Evolutionary conservation across 2,888 invertebrate species (phyloP).

Genomic region (Hedychridium roseum): DNA sequence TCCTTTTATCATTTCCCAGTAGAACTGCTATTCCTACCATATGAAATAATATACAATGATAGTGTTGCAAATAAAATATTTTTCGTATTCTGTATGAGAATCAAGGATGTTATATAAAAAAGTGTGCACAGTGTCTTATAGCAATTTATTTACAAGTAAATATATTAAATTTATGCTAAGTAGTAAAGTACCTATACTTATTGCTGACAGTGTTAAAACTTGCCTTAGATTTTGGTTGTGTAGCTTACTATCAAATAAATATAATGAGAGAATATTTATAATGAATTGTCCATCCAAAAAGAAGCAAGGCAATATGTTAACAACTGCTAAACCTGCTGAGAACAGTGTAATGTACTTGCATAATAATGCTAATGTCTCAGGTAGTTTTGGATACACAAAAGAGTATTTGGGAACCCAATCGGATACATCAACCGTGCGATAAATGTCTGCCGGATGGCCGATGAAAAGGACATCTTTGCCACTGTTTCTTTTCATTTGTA

Average conservation of each 20-base stretch:
- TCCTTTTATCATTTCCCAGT: constrained; percentile 19
- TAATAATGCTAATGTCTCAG: constrained; percentile 76
- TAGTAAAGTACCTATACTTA: constrained; percentile 77
- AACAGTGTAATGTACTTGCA: constrained; percentile 84
- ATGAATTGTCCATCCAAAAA: constrained; percentile 95
- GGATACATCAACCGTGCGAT: constrained; percentile 76
- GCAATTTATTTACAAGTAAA: constrained; percentile 64
- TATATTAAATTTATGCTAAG: constrained; percentile 73
- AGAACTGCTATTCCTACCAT: no score
- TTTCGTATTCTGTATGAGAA: no score
- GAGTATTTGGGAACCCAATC: constrained; percentile 78
- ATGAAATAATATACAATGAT: no score
- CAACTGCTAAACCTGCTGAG: constrained; percentile 87
- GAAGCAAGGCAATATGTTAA: constrained; percentile 93
- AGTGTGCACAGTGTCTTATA: no score
- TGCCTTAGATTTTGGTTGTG: constrained; percentile 69
- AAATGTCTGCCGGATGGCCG: constrained; percentile 80
- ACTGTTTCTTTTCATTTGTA: constrained; percentile 61
- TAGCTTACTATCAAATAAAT: constrained; percentile 65
- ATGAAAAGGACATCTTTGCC: constrained; percentile 79
- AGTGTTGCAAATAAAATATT: no score
- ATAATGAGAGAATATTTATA: constrained; percentile 73
- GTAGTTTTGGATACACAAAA: constrained; percentile 71
- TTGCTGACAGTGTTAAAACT: constrained; percentile 73
- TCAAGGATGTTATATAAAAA: no score